These are phyloP conservation scores for Cynaeus angustus DNA, from an alignment of 2,888 invertebrate genomes.

Conservation along the genomic window DNA sequence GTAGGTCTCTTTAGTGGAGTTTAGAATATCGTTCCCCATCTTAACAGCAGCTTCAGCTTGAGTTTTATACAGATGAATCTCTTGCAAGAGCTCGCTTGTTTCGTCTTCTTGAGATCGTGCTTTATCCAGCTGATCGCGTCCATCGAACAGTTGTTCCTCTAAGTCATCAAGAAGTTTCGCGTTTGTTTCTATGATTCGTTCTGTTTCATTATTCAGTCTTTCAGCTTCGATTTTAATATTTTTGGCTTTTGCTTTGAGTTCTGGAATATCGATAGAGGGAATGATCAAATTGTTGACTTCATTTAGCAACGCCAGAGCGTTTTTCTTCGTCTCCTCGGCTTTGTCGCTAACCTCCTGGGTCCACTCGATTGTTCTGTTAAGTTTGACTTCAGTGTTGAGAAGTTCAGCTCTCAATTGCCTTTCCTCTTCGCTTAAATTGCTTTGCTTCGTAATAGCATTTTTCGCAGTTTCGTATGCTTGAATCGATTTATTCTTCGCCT, in stretches of 20 bases:
- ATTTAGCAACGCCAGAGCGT: constrained; percentile 86
- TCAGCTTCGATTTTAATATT: constrained; percentile 82
- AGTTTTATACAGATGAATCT: constrained; percentile 83
- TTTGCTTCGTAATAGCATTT: constrained; percentile 70
- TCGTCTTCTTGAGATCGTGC: constrained; percentile 82
- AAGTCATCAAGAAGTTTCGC: constrained; percentile 77
- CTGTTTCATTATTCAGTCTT: constrained; percentile 74
- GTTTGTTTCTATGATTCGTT: constrained; percentile 74
- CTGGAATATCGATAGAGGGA: constrained; percentile 83
- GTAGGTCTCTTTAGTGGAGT: constrained; percentile 86
- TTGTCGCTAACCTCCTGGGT: constrained; percentile 84
- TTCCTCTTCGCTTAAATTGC: constrained; percentile 77
- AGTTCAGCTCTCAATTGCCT: constrained; percentile 79
- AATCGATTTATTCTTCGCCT: constrained; percentile 87
- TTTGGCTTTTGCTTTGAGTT: constrained; percentile 80
- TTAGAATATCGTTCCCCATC: constrained; percentile 86
- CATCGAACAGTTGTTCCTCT: constrained; percentile 78
- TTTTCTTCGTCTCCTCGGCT: constrained; percentile 86
- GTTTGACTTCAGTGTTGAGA: constrained; percentile 79
- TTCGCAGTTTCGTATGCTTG: constrained; percentile 88
- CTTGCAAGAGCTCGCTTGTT: constrained; percentile 85
- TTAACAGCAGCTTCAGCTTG: constrained; percentile 89
- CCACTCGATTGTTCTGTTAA: constrained; percentile 80
- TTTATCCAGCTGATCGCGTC: constrained; percentile 80
- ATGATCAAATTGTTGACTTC: constrained; percentile 86